Percentiles rank a stretch among this genome's conserved stretches.
Evolutionary conservation across 2,113 vertebrate genomes (phyloP).

Genomic region (Apodemus sylvaticus): DNA sequence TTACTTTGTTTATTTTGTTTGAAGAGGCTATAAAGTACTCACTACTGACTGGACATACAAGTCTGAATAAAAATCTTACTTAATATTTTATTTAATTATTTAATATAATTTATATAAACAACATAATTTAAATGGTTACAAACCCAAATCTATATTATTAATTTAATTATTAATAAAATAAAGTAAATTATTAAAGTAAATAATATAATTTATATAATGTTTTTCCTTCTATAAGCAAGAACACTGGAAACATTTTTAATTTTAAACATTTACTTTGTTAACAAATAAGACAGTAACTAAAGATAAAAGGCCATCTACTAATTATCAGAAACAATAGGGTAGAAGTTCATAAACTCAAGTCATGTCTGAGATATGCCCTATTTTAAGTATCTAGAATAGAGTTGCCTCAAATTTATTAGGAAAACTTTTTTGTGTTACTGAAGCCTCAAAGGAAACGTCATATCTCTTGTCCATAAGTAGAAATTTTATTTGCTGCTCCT

Average conservation of each 20-base stretch:
- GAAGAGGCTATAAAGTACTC: neutral
- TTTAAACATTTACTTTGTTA: constrained; percentile 70
- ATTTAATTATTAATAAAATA: no score
- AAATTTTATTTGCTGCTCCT: constrained; percentile 35
- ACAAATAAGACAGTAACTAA: constrained; percentile 70
- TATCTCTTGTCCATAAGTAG: constrained; percentile 49
- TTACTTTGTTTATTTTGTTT: neutral
- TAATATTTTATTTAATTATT: no score
- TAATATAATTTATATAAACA: no score
- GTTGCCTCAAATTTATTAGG: constrained; percentile 82
- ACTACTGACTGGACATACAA: neutral
- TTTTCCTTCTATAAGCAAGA: neutral
- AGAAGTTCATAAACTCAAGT: constrained; percentile 75
- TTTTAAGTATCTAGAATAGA: constrained; percentile 82
- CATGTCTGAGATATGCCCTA: constrained; percentile 78
- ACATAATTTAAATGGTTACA: no score
- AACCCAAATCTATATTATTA: no score
- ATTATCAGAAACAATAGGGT: constrained; percentile 74
- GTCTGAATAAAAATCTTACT: constrained; percentile 8
- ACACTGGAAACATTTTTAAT: constrained; percentile 28
- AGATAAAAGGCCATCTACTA: constrained; percentile 75
- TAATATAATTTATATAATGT: neutral
- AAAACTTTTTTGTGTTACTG: constrained; percentile 80
- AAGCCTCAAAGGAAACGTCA: constrained; percentile 65
- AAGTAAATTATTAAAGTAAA: no score